Base-by-base conservation (phyloP, 2,888 invertebrate species). In the Lasioglossum malachurum region DNA sequence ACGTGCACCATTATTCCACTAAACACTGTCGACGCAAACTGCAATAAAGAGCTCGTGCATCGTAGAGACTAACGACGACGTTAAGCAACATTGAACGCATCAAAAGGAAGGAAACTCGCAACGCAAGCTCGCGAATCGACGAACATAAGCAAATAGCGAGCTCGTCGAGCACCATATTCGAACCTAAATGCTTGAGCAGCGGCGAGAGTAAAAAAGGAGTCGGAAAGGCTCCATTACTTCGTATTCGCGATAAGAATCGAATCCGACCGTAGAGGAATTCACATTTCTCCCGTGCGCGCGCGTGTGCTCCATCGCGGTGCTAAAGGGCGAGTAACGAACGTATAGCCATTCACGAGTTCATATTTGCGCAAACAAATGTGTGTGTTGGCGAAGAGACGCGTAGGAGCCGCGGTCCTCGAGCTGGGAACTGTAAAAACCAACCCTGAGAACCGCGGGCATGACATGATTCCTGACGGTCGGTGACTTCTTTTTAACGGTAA, bases 301-400 rank as follows among this genome's bases (percentile, higher is more conserved):
- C 69, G 23, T 12, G 23, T 69, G 23, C 35, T 69, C 38, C n/a
- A 69, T 69, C 23, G 41, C 10, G 10, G 38, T 23, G 69, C 10
- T n/a, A 69, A 69, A 69, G 69, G 41, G 69, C 38, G 53, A 41
- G 57, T 84, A 84, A 84, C 84, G 77, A 82, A 78, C 74, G 84
- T 82, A 82, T 82, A 82, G 82, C 76, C 77, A 84, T 84, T 84
- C 84, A 72, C 44, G 53, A 74, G 84, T 84, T 84, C 67, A 84
- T 77, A 74, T 41, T 82, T 64, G 49, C 64, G 46, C 38, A 38
- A 38, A 72, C 38, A 35, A 35, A 67, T 19, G 35, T 31, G 67
- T 38, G 5, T n/a, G 64, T 23, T 23, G 46, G 38, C n/a, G 67
- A 67, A 35, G 19, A 46, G 64, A 27, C 27, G 35, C 27, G 74